These are phyloP conservation scores for Ptilodon capucinus DNA, from an alignment of 2,888 invertebrate species.

Conservation along the genomic window DNA sequence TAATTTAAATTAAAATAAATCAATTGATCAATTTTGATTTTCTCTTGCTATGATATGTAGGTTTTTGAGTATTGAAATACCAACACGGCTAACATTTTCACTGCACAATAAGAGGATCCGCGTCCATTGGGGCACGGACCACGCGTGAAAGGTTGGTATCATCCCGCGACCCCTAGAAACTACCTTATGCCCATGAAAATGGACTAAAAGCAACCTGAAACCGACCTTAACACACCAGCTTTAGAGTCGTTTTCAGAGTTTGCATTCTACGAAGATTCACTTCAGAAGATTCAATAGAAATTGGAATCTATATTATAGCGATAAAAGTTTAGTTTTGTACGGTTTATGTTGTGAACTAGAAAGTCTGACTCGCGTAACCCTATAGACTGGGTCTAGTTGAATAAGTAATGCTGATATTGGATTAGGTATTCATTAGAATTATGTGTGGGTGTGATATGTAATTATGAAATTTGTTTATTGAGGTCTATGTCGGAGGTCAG, in stretches of 20 bases:
- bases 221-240: slow-evolving; percentile 1
- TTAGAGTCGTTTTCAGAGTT: slow-evolving; percentile 12
- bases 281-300: slow-evolving; percentile 12
- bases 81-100: slow-evolving; percentile 15
- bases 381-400: slow-evolving; percentile 50
- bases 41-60: too few species aligned
- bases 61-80: slow-evolving; percentile 1
- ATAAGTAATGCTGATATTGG: slow-evolving; percentile 50
- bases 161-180: slow-evolving; percentile 72
- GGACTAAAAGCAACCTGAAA: slow-evolving; percentile 8
- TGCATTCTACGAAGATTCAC: slow-evolving; percentile 12
- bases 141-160: slow-evolving; percentile 80
- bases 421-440: slow-evolving; percentile 38
- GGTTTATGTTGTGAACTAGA: slow-evolving; percentile 42
- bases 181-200: slow-evolving; percentile 32
- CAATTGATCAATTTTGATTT: too few species aligned
- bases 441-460: slow-evolving; percentile 11
- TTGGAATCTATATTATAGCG: slow-evolving; percentile 6
- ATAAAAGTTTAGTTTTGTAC: slow-evolving; percentile 36
- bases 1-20: too few species aligned
- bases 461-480: background rate
- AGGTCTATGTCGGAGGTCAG: background rate
- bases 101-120: slow-evolving; percentile 15
- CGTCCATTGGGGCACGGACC: slow-evolving; percentile 65
- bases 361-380: slow-evolving; percentile 52